Percentiles rank a stretch among this genome's conserved stretches.
Conservation (phyloP, 2,797 vertebrate genomes). For the Triplophysa yarkandensis region DNA sequence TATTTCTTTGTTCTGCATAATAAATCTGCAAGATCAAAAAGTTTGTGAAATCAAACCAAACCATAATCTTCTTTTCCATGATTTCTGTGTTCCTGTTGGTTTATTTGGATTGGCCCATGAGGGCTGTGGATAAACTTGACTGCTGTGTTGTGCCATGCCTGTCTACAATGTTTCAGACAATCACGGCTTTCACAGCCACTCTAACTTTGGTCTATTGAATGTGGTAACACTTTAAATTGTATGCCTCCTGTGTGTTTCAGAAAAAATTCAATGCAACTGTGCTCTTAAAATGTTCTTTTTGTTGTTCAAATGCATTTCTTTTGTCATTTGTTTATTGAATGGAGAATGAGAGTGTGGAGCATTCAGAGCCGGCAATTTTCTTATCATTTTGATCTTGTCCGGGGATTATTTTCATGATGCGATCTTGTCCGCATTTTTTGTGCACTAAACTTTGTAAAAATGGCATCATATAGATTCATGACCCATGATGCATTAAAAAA, state of each 20-base stretch:
- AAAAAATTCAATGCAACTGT: background rate
- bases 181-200: background rate
- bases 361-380: constrained; percentile 40
- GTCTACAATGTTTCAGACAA: background rate
- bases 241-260: background rate
- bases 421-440: constrained; percentile 41
- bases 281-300: background rate
- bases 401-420: constrained; percentile 40
- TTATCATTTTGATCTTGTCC: constrained; percentile 58
- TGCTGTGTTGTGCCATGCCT: background rate
- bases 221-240: background rate
- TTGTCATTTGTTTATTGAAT: background rate
- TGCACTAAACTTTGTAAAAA: constrained; percentile 48
- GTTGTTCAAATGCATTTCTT: background rate
- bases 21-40: background rate
- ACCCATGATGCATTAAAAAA: constrained; percentile 16
- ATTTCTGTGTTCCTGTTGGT: background rate
- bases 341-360: background rate
- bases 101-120: background rate
- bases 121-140: background rate
- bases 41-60: background rate
- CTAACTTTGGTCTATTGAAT: background rate
- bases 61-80: background rate
- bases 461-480: constrained; percentile 31
- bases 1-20: background rate